Evolutionary conservation across 2,113 vertebrate species (phyloP).

Genomic region (Bufo bufo): DNA sequence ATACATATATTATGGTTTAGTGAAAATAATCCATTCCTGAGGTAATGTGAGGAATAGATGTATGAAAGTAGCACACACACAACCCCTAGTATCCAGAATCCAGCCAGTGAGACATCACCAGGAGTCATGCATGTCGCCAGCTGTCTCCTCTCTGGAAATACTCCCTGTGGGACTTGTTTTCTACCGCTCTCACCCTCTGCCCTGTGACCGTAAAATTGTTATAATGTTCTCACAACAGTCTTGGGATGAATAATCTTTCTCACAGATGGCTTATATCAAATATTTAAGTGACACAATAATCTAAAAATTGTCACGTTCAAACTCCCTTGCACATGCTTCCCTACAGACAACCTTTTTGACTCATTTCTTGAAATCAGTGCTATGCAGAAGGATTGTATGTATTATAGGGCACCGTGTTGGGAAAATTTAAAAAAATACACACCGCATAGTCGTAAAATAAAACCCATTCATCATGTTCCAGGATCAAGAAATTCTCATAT

Average conservation of each 20-base stretch:
- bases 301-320: constrained; percentile 39
- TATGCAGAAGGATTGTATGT: background rate
- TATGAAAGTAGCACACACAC: background rate
- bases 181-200: constrained; percentile 14
- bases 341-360: background rate
- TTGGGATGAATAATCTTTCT: constrained; percentile 44
- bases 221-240: constrained; percentile 56
- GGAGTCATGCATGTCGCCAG: constrained; percentile 31
- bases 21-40: background rate
- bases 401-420: background rate
- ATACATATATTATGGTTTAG: background rate
- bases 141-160: constrained; percentile 43
- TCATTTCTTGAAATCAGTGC: background rate
- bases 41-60: background rate
- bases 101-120: constrained; percentile 11
- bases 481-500: too few species aligned
- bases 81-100: background rate
- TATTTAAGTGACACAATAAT: constrained; percentile 29
- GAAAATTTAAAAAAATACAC: too few species aligned
- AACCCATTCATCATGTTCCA: too few species aligned
- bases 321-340: background rate
- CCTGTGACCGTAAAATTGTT: constrained; percentile 51
- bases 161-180: constrained; percentile 47
- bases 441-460: too few species aligned
- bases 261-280: constrained; percentile 50